Conservation (phyloP, 2,888 invertebrate genomes). For the Brachylomia viminalis region DNA sequence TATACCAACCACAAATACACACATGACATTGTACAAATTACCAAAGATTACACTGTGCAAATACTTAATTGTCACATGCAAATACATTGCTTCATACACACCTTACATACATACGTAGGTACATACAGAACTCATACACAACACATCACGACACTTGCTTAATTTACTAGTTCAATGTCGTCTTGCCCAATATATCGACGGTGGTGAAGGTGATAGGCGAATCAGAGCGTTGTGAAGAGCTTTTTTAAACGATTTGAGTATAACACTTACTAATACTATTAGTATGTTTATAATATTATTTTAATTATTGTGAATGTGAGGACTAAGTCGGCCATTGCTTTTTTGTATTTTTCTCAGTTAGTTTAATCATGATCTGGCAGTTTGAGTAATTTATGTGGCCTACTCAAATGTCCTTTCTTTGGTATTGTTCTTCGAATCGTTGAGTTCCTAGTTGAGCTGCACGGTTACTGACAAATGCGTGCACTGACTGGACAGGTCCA, state of each 20-base stretch:
- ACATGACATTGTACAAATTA: constrained; percentile 61
- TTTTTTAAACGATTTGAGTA: background rate
- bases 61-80: constrained; percentile 66
- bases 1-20: constrained; percentile 5
- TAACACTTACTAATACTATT: too few relatives aligned
- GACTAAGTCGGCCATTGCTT: too few relatives aligned
- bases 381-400: too few relatives aligned
- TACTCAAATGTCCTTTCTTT: too few relatives aligned
- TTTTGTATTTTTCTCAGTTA: too few relatives aligned
- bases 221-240: background rate
- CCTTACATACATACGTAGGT: constrained; percentile 26
- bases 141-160: constrained; percentile 71
- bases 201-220: constrained; percentile 36
- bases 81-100: constrained; percentile 52
- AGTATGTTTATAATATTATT: too few relatives aligned
- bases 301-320: too few relatives aligned
- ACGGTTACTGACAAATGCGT: too few relatives aligned
- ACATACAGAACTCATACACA: constrained; percentile 42
- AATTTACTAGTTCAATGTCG: constrained; percentile 83
- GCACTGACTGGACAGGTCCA: too few relatives aligned
- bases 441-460: too few relatives aligned
- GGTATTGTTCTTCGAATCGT: too few relatives aligned
- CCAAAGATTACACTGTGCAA: constrained; percentile 57
- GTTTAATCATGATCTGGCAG: too few relatives aligned
- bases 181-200: constrained; percentile 38